Base-by-base conservation (phyloP, 2,797 vertebrate genomes). In the Brachyrhaphis roseni region DNA sequence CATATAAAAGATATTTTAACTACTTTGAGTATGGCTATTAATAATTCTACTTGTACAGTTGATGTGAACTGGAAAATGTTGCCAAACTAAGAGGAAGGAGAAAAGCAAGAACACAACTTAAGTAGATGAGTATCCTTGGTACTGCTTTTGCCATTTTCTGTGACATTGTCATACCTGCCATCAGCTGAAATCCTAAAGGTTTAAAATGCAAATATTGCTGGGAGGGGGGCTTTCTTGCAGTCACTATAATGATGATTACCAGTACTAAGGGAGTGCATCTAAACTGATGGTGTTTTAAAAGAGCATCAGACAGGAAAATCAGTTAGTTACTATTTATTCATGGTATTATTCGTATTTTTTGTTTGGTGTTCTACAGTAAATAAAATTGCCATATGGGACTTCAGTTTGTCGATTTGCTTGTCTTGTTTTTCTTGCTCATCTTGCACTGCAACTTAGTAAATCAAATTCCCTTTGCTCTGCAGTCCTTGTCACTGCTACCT, bases 401-500 rank as follows among this genome's bases (percentile, higher is more conserved):
- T 15, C 4, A 28, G 57, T 36, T 51, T 72, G 57, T 12, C 53
- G 3, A 23, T 26, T 77, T 62, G 68, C 5, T 34, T 82, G 55
- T 59, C 71, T 59, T 64, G 28, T 77, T 77, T 81, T 66, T 57
- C 41, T 75, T 79, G 39, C 43, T 47, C 12, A 28, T 68, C 55
- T 77, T 79, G 59, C 39, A 31, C 8, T 3, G 13, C 12, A 49
- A 64, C 74, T 81, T 62, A 2, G 20, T 53, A 77, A 77, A 71
- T 77, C 28, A 10, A 79, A 73, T 57, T 84, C 87, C 78, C 75
- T 20, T 36, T 51, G 43, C 55, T 75, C 47, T 76, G 74, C 72
- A 80, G 82, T 78, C 59, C 15, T 47, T 81, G 78, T 88, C 86
- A 78, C 23, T 81, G 74, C 66, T 28, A 43, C 72, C 74, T 79